A percentile compares a stretch with the other conserved stretches of the same genome.
These are phyloP conservation scores for Augiades crinisus DNA, from an alignment of 2,888 invertebrate species.

Conservation along the genomic window DNA sequence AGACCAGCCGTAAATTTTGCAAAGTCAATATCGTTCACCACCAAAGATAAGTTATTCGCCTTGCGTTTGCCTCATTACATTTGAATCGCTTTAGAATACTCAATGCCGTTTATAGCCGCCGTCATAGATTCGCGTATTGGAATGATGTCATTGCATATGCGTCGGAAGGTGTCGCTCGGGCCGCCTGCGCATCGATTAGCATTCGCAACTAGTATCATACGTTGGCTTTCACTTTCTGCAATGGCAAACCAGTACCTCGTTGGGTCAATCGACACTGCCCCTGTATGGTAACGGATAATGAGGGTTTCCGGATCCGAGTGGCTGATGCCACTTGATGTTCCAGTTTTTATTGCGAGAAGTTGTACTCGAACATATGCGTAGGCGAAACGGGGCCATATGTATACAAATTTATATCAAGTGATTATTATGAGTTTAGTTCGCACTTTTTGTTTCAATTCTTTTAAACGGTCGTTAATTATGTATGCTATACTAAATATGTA, in stretches of 20 bases:
- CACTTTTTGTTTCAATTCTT: too few relatives aligned
- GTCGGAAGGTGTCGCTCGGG: conserved; percentile 24
- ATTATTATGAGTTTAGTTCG: too few relatives aligned
- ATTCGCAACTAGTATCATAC: conserved; percentile 53
- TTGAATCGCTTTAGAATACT: conserved; percentile 18
- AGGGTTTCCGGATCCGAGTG: conserved; percentile 26
- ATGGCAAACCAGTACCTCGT: conserved; percentile 26
- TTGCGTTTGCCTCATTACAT: conserved; percentile 17
- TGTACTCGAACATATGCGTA: too few relatives aligned
- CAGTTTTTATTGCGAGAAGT: background rate
- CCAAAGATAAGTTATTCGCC: conserved; percentile 6
- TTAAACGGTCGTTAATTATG: too few relatives aligned
- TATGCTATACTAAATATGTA: too few relatives aligned
- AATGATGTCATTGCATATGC: conserved; percentile 37
- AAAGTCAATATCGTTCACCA: background rate
- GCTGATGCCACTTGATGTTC: conserved; percentile 1
- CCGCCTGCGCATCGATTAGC: conserved; percentile 52
- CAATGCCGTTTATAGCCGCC: conserved; percentile 4
- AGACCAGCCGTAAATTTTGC: too few relatives aligned
- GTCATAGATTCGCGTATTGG: conserved; percentile 18
- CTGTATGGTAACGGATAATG: conserved; percentile 12
- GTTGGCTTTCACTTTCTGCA: conserved; percentile 63
- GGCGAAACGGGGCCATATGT: too few relatives aligned
- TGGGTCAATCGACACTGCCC: conserved; percentile 19
- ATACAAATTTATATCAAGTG: too few relatives aligned